Evolutionary conservation across 2,797 vertebrate species (phyloP), one percentile per base, ranked within the genome.

Genomic region (Macropus fuliginosus): DNA sequence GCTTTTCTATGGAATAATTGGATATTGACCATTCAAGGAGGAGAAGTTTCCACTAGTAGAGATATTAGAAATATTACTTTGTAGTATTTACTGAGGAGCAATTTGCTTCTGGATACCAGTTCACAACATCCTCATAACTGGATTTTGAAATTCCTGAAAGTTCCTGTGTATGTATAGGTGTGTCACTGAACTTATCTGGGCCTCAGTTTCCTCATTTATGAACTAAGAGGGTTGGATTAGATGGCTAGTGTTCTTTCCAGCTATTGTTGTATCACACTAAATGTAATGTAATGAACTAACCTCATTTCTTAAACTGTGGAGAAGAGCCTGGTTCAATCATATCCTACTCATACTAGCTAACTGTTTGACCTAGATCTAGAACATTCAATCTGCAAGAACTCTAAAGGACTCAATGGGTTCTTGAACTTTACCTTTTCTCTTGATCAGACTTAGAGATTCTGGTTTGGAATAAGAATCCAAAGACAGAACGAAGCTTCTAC

Each of bases 1-100:
- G 1, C 90, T 94, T 95, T 92, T 94, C 54, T 34, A 10, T 40
- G 29, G 87, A 50, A 0, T 18, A 90, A 96, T 95, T 95, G 55
- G 52, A 95, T 92, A 81, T 55, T 90, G 59, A 93, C 1, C 16
- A 96, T 95, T 95, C 59, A 96, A 96, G 94, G 24, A 95, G 91
- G 54, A 95, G 2, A 29, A 87, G 91, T 94, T 93, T 91, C 59
- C 92, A 95, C 92, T 93, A 91, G 13, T 59, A 5, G 21, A 96
- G 95, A n/a, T 54, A 28, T 94, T 92, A 29, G 56, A 95, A 96
- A 96, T 52, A 5, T 29, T 54, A 18, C 29, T 91, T 55, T 91
- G 52, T 16, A 55, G 31, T 91, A 10, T 91, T 9, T 54, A 10
- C 90, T 34, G 10, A 91, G 29, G 52, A n/a, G 52, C 52, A 54